Evolutionary conservation across 2,113 vertebrate genomes (phyloP).

Genomic region (Nothoprocta perdicaria): DNA sequence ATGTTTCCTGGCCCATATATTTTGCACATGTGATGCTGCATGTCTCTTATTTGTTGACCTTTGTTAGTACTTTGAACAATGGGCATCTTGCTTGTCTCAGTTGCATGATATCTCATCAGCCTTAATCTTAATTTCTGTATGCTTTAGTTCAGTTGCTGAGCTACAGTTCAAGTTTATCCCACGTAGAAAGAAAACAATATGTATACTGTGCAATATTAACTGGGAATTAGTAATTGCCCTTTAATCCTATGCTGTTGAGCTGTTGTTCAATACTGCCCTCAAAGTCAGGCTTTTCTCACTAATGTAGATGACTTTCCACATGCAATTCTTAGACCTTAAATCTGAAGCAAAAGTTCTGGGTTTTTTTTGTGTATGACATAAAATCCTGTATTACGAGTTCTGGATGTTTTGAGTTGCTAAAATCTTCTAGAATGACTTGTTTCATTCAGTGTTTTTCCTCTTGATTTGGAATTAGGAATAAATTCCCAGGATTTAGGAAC

Average conservation of each 20-base stretch:
- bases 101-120: background rate
- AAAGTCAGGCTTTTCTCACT: background rate
- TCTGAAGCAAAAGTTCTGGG: background rate
- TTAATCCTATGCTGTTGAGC: constrained; percentile 1
- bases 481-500: background rate
- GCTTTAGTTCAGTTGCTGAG: background rate
- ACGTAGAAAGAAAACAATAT: background rate
- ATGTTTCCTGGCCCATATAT: background rate
- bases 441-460: background rate
- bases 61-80: background rate
- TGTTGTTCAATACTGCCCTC: background rate
- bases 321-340: background rate
- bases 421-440: background rate
- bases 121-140: background rate
- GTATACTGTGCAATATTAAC: background rate
- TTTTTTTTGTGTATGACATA: background rate
- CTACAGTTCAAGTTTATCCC: background rate
- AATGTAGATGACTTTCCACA: background rate
- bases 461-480: background rate
- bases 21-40: background rate
- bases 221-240: background rate
- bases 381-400: background rate
- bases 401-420: background rate
- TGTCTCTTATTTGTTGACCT: background rate
- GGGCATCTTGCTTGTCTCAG: background rate